Percentiles rank a stretch among this genome's conserved stretches.
phyloP scores from a whole-genome alignment of 2,113 vertebrate genomes.

The Carettochelys insculpta region DNA sequence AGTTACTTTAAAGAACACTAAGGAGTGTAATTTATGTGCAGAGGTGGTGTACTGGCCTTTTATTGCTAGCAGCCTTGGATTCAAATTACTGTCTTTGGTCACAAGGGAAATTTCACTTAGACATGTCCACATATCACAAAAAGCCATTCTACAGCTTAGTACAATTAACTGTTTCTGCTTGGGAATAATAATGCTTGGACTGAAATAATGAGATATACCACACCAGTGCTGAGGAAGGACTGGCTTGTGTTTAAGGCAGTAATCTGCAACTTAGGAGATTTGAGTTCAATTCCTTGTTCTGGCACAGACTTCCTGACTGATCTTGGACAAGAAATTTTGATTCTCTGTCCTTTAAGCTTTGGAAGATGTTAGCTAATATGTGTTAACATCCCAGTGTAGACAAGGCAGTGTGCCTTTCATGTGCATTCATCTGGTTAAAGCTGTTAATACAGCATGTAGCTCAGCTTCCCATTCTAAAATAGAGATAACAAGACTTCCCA shows the following conservation, averaged over 20 bases:
- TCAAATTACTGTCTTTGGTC: neutral
- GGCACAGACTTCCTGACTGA: neutral
- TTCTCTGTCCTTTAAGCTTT: neutral
- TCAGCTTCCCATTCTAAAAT: neutral
- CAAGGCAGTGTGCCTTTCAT: neutral
- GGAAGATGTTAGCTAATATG: neutral
- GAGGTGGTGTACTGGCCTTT: neutral
- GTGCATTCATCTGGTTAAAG: neutral
- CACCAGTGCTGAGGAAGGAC: neutral
- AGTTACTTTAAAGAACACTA: neutral
- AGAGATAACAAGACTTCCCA: neutral
- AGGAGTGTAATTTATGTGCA: neutral
- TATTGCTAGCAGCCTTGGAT: neutral
- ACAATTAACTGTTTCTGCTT: neutral
- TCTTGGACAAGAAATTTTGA: neutral
- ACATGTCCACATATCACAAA: neutral
- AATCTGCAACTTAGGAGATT: neutral
- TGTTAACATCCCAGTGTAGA: neutral
- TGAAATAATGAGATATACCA: neutral
- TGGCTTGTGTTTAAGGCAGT: neutral
- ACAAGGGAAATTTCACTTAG: neutral
- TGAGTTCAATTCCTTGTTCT: neutral
- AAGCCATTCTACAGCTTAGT: no score
- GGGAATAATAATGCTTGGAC: no score
- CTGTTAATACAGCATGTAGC: neutral